Percentiles rank a stretch among this genome's conserved stretches.
phyloP scores from a whole-genome alignment of 2,797 vertebrate genomes.

The Sebastes taczanowskii region DNA sequence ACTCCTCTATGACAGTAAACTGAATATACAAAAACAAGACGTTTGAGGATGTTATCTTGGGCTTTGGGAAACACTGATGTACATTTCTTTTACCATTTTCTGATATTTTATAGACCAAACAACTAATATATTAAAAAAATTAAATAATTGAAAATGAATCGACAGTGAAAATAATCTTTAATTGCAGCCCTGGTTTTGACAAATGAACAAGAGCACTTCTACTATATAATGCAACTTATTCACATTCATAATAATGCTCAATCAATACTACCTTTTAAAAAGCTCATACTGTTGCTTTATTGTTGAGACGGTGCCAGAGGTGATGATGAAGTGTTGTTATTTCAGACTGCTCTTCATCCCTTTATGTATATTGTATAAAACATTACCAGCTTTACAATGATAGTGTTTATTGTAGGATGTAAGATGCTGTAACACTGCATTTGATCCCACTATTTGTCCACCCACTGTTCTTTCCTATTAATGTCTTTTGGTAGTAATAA shows the following conservation, averaged over 20 bases:
- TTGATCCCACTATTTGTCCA: slow-evolving; percentile 7
- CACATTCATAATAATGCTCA: neutral
- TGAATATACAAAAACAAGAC: no score
- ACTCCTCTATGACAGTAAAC: no score
- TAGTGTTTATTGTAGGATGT: neutral
- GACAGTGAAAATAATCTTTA: no score
- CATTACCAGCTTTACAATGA: neutral
- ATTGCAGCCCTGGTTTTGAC: fast-evolving
- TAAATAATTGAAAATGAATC: no score
- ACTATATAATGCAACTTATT: neutral
- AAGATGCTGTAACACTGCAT: neutral
- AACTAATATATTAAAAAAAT: no score
- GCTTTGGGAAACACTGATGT: no score
- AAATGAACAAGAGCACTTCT: neutral
- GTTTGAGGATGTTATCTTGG: no score
- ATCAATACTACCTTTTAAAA: neutral
- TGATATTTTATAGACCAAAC: no score
- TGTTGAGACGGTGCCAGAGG: neutral
- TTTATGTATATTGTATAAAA: neutral
- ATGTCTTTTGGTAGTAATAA: neutral
- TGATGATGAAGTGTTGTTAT: neutral
- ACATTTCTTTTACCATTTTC: no score
- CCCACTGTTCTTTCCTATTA: slow-evolving; percentile 1
- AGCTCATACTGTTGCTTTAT: neutral
- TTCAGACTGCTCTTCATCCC: neutral